Percentiles rank a stretch among this genome's conserved stretches.
Conservation (phyloP, 1,140 invertebrate genomes). For the Euura saliciscinereae region DNA sequence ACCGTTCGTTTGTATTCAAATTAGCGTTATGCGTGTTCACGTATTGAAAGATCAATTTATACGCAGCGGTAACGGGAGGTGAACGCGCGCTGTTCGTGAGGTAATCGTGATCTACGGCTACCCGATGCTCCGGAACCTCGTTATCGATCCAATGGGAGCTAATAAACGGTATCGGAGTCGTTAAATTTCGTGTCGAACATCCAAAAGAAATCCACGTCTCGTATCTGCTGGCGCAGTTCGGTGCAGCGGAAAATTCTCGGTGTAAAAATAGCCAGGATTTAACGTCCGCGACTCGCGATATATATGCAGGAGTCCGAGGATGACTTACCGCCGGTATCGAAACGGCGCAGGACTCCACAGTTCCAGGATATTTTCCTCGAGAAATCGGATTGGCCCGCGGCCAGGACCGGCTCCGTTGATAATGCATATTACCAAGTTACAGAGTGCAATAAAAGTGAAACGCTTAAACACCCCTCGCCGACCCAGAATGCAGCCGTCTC, state of each 20-base stretch:
- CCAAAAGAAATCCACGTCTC: no score
- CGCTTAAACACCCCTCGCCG: conserved; percentile 10
- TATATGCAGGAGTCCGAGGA: no score
- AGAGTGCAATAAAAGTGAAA: conserved; percentile 25
- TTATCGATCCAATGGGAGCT: neutral
- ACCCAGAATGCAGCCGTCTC: neutral
- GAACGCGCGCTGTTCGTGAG: neutral
- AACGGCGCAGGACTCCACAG: neutral
- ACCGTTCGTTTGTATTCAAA: conserved; percentile 7
- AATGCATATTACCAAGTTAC: conserved; percentile 29
- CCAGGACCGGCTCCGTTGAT: conserved; percentile 20
- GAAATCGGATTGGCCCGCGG: conserved; percentile 12
- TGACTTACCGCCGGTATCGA: no score
- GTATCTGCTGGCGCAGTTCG: no score
- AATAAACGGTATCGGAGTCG: neutral
- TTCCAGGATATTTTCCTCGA: conserved; percentile 20
- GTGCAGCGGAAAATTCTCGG: no score
- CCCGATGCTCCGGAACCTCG: neutral
- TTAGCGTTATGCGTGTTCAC: neutral
- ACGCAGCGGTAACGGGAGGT: neutral
- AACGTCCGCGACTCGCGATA: neutral
- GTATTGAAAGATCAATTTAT: conserved; percentile 7
- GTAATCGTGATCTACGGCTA: neutral
- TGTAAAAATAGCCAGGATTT: neutral
- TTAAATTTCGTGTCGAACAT: neutral